Conservation (phyloP, 2,888 invertebrate species). For the Ennomos quercinarius region DNA sequence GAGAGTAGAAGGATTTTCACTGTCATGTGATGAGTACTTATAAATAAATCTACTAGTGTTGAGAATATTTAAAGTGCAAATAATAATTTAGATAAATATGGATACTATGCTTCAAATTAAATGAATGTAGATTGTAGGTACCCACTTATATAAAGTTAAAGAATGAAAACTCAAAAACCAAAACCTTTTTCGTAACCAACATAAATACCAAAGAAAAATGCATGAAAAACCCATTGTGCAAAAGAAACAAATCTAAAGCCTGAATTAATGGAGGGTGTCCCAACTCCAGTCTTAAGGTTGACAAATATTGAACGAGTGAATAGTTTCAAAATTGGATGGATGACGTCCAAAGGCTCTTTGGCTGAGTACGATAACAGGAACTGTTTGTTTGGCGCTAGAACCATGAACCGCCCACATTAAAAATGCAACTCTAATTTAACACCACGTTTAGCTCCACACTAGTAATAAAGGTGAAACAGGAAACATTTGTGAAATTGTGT, state of each 20-base stretch:
- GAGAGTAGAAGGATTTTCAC: conserved; percentile 28
- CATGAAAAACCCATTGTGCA: conserved; percentile 38
- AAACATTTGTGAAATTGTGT: conserved; percentile 4
- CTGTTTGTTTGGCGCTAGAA: conserved; percentile 46
- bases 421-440: conserved; percentile 40
- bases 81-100: conserved; percentile 12
- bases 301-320: conserved; percentile 40
- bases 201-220: conserved; percentile 34
- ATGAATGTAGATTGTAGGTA: conserved; percentile 4
- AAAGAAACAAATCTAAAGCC: conserved; percentile 36
- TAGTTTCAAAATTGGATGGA: conserved; percentile 60
- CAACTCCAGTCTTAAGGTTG: conserved; percentile 38
- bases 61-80: conserved; percentile 1
- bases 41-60: conserved; percentile 1
- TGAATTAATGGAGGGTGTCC: conserved; percentile 36
- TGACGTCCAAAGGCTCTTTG: conserved; percentile 63
- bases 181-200: conserved; percentile 34
- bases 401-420: conserved; percentile 58
- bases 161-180: conserved; percentile 31
- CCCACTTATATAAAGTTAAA: conserved; percentile 28
- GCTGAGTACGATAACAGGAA: conserved; percentile 49
- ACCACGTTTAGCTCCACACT: conserved; percentile 22
- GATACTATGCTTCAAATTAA: conserved; percentile 16
- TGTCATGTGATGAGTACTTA: conserved; percentile 22
- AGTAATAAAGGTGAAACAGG: not conserved